A percentile compares a stretch with the other conserved stretches of the same genome.
These are phyloP conservation scores for Drosophila anomalata DNA, from an alignment of 2,888 invertebrate species.

Conservation along the genomic window DNA sequence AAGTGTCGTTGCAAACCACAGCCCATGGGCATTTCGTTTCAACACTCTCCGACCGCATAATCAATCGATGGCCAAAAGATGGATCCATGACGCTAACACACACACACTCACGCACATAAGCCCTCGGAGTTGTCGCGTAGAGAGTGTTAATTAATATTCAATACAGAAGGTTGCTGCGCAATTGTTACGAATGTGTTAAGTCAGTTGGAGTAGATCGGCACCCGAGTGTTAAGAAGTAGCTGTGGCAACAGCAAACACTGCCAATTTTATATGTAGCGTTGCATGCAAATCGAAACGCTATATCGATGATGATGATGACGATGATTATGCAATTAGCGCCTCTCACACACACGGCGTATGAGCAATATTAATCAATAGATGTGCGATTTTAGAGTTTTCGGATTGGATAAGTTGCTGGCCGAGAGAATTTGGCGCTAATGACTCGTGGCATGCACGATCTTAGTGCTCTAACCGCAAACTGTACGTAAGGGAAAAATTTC, in stretches of 20 bases:
- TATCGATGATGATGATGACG: slow-evolving; percentile 16
- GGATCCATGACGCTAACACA: slow-evolving; percentile 29
- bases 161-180: slow-evolving; percentile 70
- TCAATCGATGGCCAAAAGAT: slow-evolving; percentile 44
- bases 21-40: slow-evolving; percentile 17
- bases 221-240: slow-evolving; percentile 62
- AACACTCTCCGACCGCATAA: slow-evolving; percentile 51
- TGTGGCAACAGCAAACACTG: slow-evolving; percentile 26
- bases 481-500: slow-evolving; percentile 5
- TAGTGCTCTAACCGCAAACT: not conserved
- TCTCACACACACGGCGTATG: slow-evolving; percentile 39
- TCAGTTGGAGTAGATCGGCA: slow-evolving; percentile 37
- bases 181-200: slow-evolving; percentile 77
- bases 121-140: not conserved
- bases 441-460: slow-evolving; percentile 37
- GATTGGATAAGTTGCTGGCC: slow-evolving; percentile 51
- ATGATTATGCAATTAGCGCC: slow-evolving; percentile 69
- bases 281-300: slow-evolving; percentile 62
- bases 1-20: slow-evolving; percentile 65
- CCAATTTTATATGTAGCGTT: slow-evolving; percentile 24
- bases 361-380: slow-evolving; percentile 45
- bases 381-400: not conserved
- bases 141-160: slow-evolving; percentile 72
- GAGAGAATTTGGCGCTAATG: slow-evolving; percentile 49
- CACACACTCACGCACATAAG: not conserved